phyloP scores from a whole-genome alignment of 2,113 vertebrate species.

The Calidris pugnax region DNA sequence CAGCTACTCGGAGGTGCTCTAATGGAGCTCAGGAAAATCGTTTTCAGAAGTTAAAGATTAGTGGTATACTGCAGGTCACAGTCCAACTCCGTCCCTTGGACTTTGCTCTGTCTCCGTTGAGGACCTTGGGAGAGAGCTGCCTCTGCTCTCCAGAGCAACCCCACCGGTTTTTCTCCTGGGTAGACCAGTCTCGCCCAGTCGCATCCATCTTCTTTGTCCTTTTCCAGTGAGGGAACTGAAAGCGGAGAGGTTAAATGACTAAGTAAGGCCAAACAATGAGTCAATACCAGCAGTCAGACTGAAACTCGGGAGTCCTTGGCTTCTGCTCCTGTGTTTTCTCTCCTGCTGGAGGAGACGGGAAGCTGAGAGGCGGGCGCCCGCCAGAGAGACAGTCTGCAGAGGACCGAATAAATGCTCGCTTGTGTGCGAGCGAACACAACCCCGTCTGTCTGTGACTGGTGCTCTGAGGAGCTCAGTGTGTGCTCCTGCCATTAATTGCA shows the following conservation, averaged over 20 bases:
- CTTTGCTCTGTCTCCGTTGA: neutral
- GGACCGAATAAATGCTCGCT: neutral
- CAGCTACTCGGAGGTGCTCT: neutral
- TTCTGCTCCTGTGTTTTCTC: neutral
- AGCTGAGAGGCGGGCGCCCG: neutral
- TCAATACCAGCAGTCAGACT: neutral
- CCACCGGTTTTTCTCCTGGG: neutral
- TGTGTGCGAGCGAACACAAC: neutral
- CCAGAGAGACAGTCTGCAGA: neutral
- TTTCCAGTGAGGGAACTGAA: neutral
- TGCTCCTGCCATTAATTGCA: neutral
- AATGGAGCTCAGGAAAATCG: neutral
- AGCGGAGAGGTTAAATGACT: neutral
- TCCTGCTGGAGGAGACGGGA: neutral
- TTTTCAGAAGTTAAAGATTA: neutral
- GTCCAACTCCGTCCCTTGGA: neutral
- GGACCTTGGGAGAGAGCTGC: neutral
- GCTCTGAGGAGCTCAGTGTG: neutral
- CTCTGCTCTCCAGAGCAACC: neutral
- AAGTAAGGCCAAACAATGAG: constrained; percentile 9
- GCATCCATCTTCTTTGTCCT: neutral
- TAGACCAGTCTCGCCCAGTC: neutral
- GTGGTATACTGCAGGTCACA: neutral
- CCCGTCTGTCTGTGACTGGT: neutral
- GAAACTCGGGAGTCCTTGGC: constrained; percentile 15